Base-by-base conservation (phyloP, 2,113 vertebrate species). In the Pundamilia nyererei region DNA sequence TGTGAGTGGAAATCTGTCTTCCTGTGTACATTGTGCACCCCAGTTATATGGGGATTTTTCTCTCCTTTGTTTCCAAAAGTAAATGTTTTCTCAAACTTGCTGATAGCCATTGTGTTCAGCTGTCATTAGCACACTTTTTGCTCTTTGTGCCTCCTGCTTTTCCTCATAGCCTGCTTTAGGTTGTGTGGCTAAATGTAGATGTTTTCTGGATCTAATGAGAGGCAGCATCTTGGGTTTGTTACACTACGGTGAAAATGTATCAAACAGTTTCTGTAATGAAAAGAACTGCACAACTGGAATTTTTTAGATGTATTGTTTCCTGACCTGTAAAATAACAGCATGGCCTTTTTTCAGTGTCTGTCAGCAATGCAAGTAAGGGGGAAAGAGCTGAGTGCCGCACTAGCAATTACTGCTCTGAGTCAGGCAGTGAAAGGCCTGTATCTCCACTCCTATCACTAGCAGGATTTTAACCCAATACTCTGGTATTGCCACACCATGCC, bases 301-400 rank as follows among this genome's bases (percentile, higher is more conserved):
- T 95, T 93, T 93, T 92, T 83, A 85, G 86, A 86, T 89, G 82
- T 51, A 94, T 95, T 95, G 91, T 95, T 92, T 90, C 86, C 85
- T 65, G 12, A 75, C 75, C 70, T 86, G 79, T 38, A 88, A 77
- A 91, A 93, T 83, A 92, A 91, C 85, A 93, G 85, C 35, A 6
- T 38, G 79, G 82, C 85, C 79, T 81, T 88, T 86, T 93, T 92
- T 86, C 83, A 89, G 88, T 87, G 90, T 94, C 80, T 19, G 93
- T 94, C 94, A 96, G 94, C 94, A 94, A 90, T 93, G 91, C 90
- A 94, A 79, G 89, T 87, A 79, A 91, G 70, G 83, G 62, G 53
- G 85, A 96, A 94, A 93, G 35, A 92, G 92, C 92, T 94, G 92
- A 95, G 91, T 42, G 2, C 53, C 38, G 68, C 93, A 94, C 17